Evolutionary conservation across 2,797 vertebrate species (phyloP), one percentile per base, ranked within the genome.

Genomic region (Bryconaethiops microstoma): DNA sequence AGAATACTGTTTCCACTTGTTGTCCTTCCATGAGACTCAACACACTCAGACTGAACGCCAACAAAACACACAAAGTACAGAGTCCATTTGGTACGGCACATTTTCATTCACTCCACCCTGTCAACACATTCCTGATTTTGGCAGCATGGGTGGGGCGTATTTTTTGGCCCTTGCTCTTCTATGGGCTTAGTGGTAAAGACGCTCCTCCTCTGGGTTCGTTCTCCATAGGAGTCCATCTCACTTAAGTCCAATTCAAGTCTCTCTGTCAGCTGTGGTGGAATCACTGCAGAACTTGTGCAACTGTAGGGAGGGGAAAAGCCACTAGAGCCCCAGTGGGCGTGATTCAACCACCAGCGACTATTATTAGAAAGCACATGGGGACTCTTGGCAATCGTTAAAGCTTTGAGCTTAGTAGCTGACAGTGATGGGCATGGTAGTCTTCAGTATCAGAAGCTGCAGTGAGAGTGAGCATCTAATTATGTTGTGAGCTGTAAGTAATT

Each of bases 341-440:
- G 81, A 83, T 84, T 82, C 72, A 79, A 85, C 77, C 76, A 50
- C 79, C 35, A 40, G 25, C 39, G 76, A 62, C 81, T 88, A 87
- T 87, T 82, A 79, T 82, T 86, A 86, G 87, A 82, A 76, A 42
- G 65, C 13, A 42, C 80, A 76, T 62, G 29, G 69, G 76, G 70
- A 78, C 73, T 68, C 23, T n/a, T 68, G 70, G 75, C 59, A 79
- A 52, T 45, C 19, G 55, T 21, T 79, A 76, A 74, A 84, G 60
- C 69, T 84, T 82, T 67, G 52, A 50, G 13, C 59, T 76, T 35
- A 50, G 52, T 71, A 21, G 71, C 10, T 35, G 42, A 65, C 65
- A 76, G 42, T 9, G 40, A 78, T 29, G 19, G 19, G 5, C 35
- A 4, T 23, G 8, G 21, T 42, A 48, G 25, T 19, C 19, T 12